These are phyloP conservation scores for Habroteleia sp. DNA, from an alignment of 2,888 invertebrate species.

Conservation along the genomic window DNA sequence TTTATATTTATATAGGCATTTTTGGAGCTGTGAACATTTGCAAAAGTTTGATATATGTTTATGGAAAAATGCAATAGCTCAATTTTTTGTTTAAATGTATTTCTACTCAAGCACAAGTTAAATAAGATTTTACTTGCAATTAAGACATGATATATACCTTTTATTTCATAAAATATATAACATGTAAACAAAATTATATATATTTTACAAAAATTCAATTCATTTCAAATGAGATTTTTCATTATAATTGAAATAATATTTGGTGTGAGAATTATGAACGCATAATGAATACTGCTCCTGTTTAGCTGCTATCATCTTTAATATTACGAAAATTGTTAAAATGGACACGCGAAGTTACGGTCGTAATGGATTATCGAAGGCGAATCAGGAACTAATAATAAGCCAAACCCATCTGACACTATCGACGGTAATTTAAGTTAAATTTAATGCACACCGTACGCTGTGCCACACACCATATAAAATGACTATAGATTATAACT, in stretches of 20 bases:
- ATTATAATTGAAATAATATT: constrained; percentile 29
- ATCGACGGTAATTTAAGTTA: constrained; percentile 76
- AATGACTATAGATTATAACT: constrained; percentile 76
- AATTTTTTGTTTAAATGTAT: too few species aligned
- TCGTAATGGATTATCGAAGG: constrained; percentile 71
- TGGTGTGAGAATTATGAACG: constrained; percentile 36
- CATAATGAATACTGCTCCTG: constrained; percentile 25
- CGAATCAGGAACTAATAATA: constrained; percentile 76
- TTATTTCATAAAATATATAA: too few species aligned
- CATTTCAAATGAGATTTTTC: too few species aligned
- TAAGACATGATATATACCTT: too few species aligned
- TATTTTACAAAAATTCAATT: too few species aligned
- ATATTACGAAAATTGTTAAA: constrained; percentile 58
- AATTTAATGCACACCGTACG: constrained; percentile 76
- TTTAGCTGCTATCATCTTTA: constrained; percentile 33
- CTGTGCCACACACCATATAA: constrained; percentile 70
- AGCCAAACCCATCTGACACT: constrained; percentile 70
- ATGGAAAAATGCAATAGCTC: too few species aligned
- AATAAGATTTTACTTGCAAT: too few species aligned
- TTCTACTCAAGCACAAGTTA: too few species aligned
- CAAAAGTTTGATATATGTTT: too few species aligned
- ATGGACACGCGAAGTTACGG: constrained; percentile 64
- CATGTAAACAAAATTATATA: too few species aligned
- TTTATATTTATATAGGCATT: too few species aligned
- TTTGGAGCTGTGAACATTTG: too few species aligned